These are phyloP conservation scores for Cephus cinctus DNA, from an alignment of 1,140 invertebrate genomes.

Conservation along the genomic window DNA sequence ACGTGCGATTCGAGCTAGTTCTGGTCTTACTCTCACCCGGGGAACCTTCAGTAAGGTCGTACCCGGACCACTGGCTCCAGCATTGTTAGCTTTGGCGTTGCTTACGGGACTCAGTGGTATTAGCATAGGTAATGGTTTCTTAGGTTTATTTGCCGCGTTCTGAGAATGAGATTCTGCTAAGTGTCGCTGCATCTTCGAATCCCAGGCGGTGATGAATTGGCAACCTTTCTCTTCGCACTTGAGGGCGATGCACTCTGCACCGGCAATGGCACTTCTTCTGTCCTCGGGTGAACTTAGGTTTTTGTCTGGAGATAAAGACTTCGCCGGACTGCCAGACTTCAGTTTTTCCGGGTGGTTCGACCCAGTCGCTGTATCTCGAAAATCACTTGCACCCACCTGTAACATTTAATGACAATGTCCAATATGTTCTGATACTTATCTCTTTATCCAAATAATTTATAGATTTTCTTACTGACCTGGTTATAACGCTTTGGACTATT, in stretches of 20 bases:
- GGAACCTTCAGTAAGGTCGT: conserved; percentile 44
- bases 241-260: conserved; percentile 46
- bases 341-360: conserved; percentile 16
- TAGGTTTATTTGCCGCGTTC: conserved; percentile 34
- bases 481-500: conserved; percentile 53
- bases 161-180: conserved; percentile 42
- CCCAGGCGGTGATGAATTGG: conserved; percentile 57
- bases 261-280: conserved; percentile 29
- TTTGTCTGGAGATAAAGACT: conserved; percentile 21
- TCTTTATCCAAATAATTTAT: too few species aligned
- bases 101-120: conserved; percentile 38
- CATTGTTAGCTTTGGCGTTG: conserved; percentile 13
- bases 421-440: too few species aligned
- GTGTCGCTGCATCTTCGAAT: conserved; percentile 56
- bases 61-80: conserved; percentile 17
- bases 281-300: conserved; percentile 23
- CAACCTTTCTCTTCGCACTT: conserved; percentile 55
- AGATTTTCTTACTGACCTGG: conserved; percentile 31
- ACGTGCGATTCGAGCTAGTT: conserved; percentile 56
- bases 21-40: conserved; percentile 44
- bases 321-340: conserved; percentile 15
- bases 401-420: conserved; percentile 9
- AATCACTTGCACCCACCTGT: conserved; percentile 50
- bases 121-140: conserved; percentile 45
- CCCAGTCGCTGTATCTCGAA: conserved; percentile 28